phyloP scores from a whole-genome alignment of 2,113 vertebrate species.

The Phalacrocorax brasilianus region DNA sequence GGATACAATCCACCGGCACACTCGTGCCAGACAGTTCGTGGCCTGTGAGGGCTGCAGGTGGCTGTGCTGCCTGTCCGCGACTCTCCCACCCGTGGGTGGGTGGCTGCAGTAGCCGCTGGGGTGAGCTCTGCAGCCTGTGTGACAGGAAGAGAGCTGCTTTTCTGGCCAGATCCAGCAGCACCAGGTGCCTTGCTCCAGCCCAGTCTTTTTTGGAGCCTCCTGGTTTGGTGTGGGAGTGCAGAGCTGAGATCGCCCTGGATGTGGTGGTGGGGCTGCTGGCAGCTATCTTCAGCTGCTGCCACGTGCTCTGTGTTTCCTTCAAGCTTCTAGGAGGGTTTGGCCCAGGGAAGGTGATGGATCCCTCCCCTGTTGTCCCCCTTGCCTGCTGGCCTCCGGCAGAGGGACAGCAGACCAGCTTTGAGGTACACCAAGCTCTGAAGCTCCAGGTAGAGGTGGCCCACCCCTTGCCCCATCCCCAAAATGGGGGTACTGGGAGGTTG shows the following conservation, averaged over 20 bases:
- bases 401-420: background rate
- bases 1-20: fast-evolving
- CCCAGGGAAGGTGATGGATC: background rate
- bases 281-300: background rate
- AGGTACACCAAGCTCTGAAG: background rate
- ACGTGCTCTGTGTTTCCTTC: background rate
- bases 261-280: background rate
- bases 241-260: background rate
- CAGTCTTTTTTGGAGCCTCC: background rate
- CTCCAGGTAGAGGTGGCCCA: background rate
- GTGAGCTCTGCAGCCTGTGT: background rate
- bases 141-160: background rate
- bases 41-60: fast-evolving
- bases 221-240: background rate
- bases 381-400: background rate
- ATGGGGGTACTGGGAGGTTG: background rate
- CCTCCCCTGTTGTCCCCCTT: background rate
- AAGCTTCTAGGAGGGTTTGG: background rate
- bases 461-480: background rate
- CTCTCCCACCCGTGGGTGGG: background rate
- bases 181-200: background rate
- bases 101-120: fast-evolving
- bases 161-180: background rate
- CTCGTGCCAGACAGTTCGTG: fast-evolving
- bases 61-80: fast-evolving